These are phyloP conservation scores for Crambe crambe DNA, from an alignment of 37 sponge, comb jelly and placozoan genomes.

Conservation along the genomic window DNA sequence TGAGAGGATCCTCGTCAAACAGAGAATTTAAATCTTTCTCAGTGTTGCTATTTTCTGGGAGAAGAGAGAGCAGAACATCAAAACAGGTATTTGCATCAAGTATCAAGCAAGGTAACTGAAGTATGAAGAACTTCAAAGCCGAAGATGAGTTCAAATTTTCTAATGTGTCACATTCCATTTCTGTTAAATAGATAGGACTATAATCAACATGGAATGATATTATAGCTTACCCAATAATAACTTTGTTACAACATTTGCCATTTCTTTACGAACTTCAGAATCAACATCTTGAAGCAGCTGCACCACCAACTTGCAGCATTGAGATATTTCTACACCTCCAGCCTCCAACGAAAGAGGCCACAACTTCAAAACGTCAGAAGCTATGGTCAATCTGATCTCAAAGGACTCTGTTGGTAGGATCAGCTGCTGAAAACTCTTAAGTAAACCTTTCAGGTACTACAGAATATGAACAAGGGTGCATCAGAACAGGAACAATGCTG, in stretches of 20 bases:
- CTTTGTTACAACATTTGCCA: background rate
- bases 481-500: background rate
- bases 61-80: constrained; percentile 18
- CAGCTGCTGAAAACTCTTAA: background rate
- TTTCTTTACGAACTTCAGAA: constrained; percentile 13
- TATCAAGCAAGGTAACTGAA: background rate
- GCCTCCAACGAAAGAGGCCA: background rate
- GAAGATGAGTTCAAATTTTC: constrained; percentile 5
- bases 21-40: constrained; percentile 9
- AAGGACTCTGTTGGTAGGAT: constrained; percentile 15
- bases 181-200: background rate
- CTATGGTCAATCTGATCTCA: constrained; percentile 21
- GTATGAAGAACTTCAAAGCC: constrained; percentile 14
- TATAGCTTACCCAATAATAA: background rate
- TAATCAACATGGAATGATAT: background rate
- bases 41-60: background rate
- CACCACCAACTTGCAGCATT: constrained; percentile 32
- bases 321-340: background rate
- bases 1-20: constrained; percentile 70
- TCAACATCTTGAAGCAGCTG: constrained; percentile 42
- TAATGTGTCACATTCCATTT: background rate
- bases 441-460: constrained; percentile 5
- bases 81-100: background rate
- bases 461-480: background rate
- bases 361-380: background rate